phyloP scores from a whole-genome alignment of 2,888 invertebrate species.

The Eupithecia dodoneata region DNA sequence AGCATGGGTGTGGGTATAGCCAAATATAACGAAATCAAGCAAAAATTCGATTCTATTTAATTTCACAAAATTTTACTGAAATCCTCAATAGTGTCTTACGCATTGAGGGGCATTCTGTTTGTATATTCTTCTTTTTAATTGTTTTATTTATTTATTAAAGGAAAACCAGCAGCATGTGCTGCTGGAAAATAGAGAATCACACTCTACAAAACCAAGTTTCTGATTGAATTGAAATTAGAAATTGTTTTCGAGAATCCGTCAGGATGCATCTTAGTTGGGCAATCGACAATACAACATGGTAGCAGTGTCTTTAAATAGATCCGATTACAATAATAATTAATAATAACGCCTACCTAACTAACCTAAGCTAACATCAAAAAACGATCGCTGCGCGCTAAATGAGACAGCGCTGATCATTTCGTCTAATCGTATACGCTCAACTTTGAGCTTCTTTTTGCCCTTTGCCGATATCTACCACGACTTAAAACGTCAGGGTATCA shows the following conservation, averaged over 20 bases:
- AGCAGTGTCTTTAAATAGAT: slow-evolving; percentile 10
- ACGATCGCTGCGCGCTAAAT: slow-evolving; percentile 18
- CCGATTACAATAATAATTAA: slow-evolving; percentile 28
- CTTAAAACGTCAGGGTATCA: background rate
- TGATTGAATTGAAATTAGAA: background rate
- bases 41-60: background rate
- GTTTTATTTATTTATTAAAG: too few species aligned
- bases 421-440: slow-evolving; percentile 33
- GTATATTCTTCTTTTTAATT: too few species aligned
- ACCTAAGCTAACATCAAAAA: slow-evolving; percentile 29
- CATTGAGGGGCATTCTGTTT: background rate
- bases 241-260: background rate
- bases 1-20: background rate
- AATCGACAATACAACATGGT: background rate
- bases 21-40: background rate
- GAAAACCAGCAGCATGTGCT: too few species aligned
- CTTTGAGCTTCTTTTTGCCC: slow-evolving; percentile 21
- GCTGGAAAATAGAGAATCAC: background rate
- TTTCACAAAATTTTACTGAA: background rate
- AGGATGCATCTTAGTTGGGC: background rate
- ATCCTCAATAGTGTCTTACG: background rate
- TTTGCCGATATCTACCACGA: background rate
- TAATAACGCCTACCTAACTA: slow-evolving; percentile 31
- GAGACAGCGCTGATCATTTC: slow-evolving; percentile 18
- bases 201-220: background rate